A percentile compares a stretch with the other conserved stretches of the same genome.
Conservation (phyloP, 2,113 vertebrate species). For the human region DNA sequence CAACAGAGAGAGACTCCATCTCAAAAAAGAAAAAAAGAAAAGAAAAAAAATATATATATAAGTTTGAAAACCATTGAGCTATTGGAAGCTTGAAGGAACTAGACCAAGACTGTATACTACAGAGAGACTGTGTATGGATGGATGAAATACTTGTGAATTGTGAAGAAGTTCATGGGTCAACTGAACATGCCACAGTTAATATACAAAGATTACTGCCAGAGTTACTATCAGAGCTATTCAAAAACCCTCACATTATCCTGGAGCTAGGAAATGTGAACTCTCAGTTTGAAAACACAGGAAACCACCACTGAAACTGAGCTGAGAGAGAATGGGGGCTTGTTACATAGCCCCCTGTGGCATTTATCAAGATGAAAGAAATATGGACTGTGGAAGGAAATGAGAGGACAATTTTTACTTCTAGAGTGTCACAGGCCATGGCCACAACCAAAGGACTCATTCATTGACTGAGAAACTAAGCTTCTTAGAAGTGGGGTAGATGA, state of each 20-base stretch:
- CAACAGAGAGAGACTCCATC: no score
- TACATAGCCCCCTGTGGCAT: not conserved
- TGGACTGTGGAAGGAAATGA: slow-evolving; percentile 27
- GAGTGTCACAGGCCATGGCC: not conserved
- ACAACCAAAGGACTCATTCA: slow-evolving; percentile 21
- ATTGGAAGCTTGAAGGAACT: not conserved
- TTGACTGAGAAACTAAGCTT: not conserved
- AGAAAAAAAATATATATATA: no score
- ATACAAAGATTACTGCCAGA: not conserved
- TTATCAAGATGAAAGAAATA: slow-evolving; percentile 25
- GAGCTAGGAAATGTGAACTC: not conserved
- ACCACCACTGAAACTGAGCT: not conserved
- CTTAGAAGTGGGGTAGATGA: not conserved
- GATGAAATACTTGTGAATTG: not conserved
- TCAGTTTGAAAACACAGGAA: not conserved
- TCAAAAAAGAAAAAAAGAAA: no score
- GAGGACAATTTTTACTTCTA: not conserved
- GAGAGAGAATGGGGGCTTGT: not conserved
- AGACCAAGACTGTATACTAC: not conserved
- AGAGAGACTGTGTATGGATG: not conserved
- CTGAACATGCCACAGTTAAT: not conserved
- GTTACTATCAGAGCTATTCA: not conserved
- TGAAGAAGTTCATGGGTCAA: not conserved
- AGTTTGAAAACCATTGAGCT: not conserved
- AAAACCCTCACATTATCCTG: not conserved